Evolutionary conservation across 2,888 invertebrate species (phyloP), one percentile per base, ranked within the genome.

Genomic region (Drosophila mimetica): DNA sequence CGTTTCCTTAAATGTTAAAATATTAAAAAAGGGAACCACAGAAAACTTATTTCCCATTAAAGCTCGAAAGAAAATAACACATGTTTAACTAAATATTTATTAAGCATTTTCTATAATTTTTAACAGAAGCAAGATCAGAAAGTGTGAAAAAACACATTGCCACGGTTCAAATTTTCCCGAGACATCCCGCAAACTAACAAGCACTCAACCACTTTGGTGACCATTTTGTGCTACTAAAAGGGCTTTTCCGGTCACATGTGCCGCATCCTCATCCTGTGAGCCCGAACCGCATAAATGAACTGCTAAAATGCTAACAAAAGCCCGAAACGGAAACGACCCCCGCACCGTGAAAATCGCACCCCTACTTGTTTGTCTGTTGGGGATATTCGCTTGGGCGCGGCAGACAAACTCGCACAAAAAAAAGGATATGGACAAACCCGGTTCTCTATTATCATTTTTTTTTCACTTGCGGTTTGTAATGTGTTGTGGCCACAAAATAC

Each of bases 291-390:
- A 72, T 77, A 82, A 83, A 88, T 82, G 82, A 82, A 82, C 82
- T 83, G 82, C 86, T 77, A 88, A 88, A 83, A 86, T 74, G 82
- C 77, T 58, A 87, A 85, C 82, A 81, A 87, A 85, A 81, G 69
- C 61, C 42, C 47, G 76, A 55, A 81, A 71, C 46, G 66, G 54
- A 55, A 76, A 72, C 66, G 59, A 54, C 52, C 65, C 61, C 84
- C 72, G 44, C 72, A 20, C 34, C 44, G 37, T 20, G 36, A 39
- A 47, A 70, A 30, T 30, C 51, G 52, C 53, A 61, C 61, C 60
- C 64, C 66, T 71, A 63, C 78, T 75, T 82, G 72, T 86, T 73
- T 81, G 86, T 81, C 85, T 74, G 76, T 69, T 48, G 79, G 82
- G 72, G 75, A 59, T 81, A 71, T 69, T 61, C 63, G 58, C 53